Evolutionary conservation across 92 coral and sea anemone genomes (phyloP), one percentile per base, ranked within the genome.

Genomic region (Heteractis magnifica): DNA sequence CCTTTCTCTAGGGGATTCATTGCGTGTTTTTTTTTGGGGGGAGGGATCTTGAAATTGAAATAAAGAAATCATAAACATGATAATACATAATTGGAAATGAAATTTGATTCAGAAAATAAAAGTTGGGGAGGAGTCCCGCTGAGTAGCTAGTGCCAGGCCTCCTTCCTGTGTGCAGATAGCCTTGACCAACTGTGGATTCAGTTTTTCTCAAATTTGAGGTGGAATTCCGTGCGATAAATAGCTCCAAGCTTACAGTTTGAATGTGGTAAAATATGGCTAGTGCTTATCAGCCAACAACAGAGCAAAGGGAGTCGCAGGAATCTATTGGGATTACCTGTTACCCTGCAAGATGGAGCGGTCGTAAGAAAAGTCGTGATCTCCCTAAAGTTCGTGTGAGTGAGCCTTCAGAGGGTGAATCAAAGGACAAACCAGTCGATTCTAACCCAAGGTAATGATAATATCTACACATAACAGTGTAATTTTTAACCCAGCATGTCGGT

Each of bases 201-300:
- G 70, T n/a, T 34, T 34, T 34, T 34, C 44, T 34, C 70, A 18
- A 59, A 1, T 62, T n/a, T n/a, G 9, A 18, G 18, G 70, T 16
- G 48, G 49, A 26, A 68, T 26, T 68, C 14, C 4, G 4, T n/a
- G 10, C 23, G 10, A 68, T 9, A 68, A 23, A 68, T 41, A 26
- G 44, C 49, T 68, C 15, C 73, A 7, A 0, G 73, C 73, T 9
- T 26, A 68, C 44, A 9, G 10, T 20, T 23, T 68, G 5, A 68
- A 23, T 9, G 73, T 20, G 14, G 48, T 19, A 71, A 51, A 83
- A 64, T 65, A 95, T 95, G 98, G 95, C 91, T 56, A 84, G 93
- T 75, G 95, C 98, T 16, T 95, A 95, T 77, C 98, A 93, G 79
- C 93, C 98, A 16, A 95, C 98, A 49, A 93, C 98, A 58, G 94